These are phyloP conservation scores for Takifugu ocellatus DNA, from an alignment of 2,797 vertebrate species.

Conservation along the genomic window DNA sequence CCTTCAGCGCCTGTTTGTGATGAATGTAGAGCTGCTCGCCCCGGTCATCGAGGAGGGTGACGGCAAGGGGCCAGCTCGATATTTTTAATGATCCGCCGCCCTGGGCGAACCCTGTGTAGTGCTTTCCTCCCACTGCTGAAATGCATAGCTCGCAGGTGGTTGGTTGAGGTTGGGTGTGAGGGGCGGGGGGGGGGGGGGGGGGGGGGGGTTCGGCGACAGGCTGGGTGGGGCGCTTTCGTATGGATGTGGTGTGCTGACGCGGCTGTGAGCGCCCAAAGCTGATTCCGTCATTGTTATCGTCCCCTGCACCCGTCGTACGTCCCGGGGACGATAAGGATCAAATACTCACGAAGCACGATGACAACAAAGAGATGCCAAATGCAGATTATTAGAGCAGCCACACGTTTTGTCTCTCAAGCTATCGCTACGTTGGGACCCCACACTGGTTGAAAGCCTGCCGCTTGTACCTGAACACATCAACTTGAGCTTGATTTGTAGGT, in stretches of 20 bases:
- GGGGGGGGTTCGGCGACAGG: slow-evolving; percentile 19
- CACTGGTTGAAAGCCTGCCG: slow-evolving; percentile 66
- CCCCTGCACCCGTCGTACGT: slow-evolving; percentile 39
- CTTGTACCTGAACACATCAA: slow-evolving; percentile 25
- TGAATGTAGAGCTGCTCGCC: slow-evolving; percentile 73
- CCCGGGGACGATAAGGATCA: slow-evolving; percentile 43
- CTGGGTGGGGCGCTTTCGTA: slow-evolving; percentile 47
- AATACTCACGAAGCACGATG: slow-evolving; percentile 13
- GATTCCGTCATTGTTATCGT: slow-evolving; percentile 66
- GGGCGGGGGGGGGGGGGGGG: slow-evolving; percentile 13
- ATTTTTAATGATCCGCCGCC: slow-evolving; percentile 58
- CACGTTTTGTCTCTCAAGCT: slow-evolving; percentile 16
- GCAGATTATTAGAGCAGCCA: slow-evolving; percentile 30
- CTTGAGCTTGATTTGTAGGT: slow-evolving; percentile 49
- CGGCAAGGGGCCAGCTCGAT: slow-evolving; percentile 71
- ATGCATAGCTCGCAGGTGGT: slow-evolving; percentile 81
- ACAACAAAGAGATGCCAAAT: slow-evolving; percentile 18
- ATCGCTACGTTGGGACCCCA: too few species aligned
- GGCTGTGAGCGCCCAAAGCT: slow-evolving; percentile 56
- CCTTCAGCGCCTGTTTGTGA: slow-evolving; percentile 80
- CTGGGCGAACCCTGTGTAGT: slow-evolving; percentile 76
- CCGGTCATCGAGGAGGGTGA: slow-evolving; percentile 75
- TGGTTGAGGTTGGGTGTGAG: background rate
- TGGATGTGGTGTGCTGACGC: slow-evolving; percentile 62
- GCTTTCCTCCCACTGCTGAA: slow-evolving; percentile 97